These are phyloP conservation scores for Capitella teleta DNA, from an alignment of 1,140 invertebrate species.

Conservation along the genomic window DNA sequence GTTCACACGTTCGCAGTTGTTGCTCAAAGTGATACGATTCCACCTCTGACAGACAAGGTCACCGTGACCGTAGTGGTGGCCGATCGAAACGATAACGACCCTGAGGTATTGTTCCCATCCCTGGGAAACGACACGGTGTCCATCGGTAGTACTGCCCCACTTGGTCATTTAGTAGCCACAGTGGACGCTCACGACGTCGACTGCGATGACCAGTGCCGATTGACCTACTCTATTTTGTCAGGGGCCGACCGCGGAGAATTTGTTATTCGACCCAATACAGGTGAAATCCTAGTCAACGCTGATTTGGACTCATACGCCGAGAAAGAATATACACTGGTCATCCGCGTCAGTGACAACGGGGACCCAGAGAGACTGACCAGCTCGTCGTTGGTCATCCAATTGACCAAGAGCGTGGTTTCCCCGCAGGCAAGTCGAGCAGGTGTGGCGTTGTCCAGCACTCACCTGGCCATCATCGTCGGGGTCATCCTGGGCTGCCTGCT, in stretches of 20 bases:
- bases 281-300: neutral
- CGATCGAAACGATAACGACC: constrained; percentile 10
- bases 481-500: neutral
- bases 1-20: neutral
- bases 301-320: neutral
- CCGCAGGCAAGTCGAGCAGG: neutral
- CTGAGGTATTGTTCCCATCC: constrained; percentile 3
- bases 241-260: neutral
- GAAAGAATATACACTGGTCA: neutral
- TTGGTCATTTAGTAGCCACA: neutral
- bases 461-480: neutral
- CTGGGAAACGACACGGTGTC: neutral
- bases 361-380: neutral
- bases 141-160: neutral
- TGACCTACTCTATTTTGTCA: constrained; percentile 2
- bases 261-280: neutral
- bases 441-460: neutral
- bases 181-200: constrained; percentile 1
- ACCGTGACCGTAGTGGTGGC: neutral
- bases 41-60: neutral
- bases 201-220: neutral
- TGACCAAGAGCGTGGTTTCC: neutral
- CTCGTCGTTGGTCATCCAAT: neutral
- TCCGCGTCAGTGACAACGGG: neutral
- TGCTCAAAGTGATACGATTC: neutral